Percentiles rank a stretch among this genome's conserved stretches.
phyloP scores from a whole-genome alignment of 2,888 invertebrate species.

The Hydrotaea diabolus region DNA sequence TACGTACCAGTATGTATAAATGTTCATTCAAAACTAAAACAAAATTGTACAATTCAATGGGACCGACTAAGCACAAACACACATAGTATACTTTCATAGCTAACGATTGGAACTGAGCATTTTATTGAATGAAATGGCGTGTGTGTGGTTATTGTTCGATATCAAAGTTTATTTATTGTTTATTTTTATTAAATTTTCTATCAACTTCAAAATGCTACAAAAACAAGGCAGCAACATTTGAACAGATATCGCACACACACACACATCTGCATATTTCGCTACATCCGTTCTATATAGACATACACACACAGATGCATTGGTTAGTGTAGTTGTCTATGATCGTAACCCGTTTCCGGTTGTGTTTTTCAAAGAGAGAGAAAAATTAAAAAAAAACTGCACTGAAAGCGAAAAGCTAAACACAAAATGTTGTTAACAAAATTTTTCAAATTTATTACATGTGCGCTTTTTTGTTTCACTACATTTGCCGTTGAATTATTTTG shows the following conservation, averaged over 20 bases:
- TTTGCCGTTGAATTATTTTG: conserved; percentile 58
- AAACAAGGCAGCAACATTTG: not conserved
- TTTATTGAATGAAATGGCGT: conserved; percentile 23
- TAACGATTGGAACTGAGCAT: not conserved
- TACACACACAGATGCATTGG: not conserved
- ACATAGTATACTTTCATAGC: no score
- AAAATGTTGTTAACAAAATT: conserved; percentile 66
- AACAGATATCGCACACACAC: not conserved
- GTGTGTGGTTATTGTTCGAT: not conserved
- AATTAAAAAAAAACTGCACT: no score
- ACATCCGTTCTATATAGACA: conserved; percentile 55
- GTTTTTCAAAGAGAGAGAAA: no score
- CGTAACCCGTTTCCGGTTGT: conserved; percentile 64
- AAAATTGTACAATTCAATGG: conserved; percentile 58
- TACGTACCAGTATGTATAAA: not conserved
- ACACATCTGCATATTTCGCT: conserved; percentile 44
- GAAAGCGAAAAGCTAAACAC: conserved; percentile 49
- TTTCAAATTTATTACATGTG: conserved; percentile 64
- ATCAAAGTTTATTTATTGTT: conserved; percentile 37
- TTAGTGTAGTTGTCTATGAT: not conserved
- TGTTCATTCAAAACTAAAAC: conserved; percentile 56
- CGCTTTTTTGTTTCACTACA: conserved; percentile 39
- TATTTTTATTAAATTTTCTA: conserved; percentile 21
- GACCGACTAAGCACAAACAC: not conserved
- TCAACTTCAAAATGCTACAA: conserved; percentile 6